These are phyloP conservation scores for Chelidonichthys spinosus DNA, from an alignment of 2,797 vertebrate genomes.

Conservation along the genomic window DNA sequence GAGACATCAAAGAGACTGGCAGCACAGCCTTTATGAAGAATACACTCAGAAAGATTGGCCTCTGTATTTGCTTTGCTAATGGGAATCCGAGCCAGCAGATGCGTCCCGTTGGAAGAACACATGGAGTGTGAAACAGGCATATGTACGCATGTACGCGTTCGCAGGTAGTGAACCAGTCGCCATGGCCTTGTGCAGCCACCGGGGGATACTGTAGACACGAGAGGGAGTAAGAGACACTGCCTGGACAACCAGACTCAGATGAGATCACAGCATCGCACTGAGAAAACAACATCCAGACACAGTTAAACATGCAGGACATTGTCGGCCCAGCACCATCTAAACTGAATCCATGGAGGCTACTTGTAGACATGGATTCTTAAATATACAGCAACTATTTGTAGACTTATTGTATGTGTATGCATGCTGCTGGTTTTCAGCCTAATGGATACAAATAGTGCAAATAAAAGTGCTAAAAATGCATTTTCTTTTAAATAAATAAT, in stretches of 20 bases:
- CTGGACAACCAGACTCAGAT: slow-evolving; percentile 22
- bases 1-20: slow-evolving; percentile 51
- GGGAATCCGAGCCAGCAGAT: slow-evolving; percentile 70
- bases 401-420: neutral
- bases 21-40: slow-evolving; percentile 52
- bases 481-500: slow-evolving; percentile 1
- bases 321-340: neutral
- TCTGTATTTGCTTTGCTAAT: slow-evolving; percentile 58
- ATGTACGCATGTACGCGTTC: slow-evolving; percentile 23
- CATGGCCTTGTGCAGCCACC: slow-evolving; percentile 20
- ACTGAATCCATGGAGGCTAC: slow-evolving; percentile 5
- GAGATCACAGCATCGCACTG: slow-evolving; percentile 14
- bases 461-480: slow-evolving; percentile 1
- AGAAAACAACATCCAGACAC: slow-evolving; percentile 14
- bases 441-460: neutral
- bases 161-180: slow-evolving; percentile 51
- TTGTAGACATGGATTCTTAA: neutral
- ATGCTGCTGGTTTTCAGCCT: neutral
- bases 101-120: slow-evolving; percentile 68
- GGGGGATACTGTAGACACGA: slow-evolving; percentile 21
- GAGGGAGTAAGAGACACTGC: neutral
- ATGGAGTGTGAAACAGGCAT: slow-evolving; percentile 67
- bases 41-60: slow-evolving; percentile 42
- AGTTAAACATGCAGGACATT: neutral
- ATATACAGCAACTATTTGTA: neutral